Evolutionary conservation across 2,113 vertebrate genomes (phyloP).

Genomic region (Isichthys henryi): DNA sequence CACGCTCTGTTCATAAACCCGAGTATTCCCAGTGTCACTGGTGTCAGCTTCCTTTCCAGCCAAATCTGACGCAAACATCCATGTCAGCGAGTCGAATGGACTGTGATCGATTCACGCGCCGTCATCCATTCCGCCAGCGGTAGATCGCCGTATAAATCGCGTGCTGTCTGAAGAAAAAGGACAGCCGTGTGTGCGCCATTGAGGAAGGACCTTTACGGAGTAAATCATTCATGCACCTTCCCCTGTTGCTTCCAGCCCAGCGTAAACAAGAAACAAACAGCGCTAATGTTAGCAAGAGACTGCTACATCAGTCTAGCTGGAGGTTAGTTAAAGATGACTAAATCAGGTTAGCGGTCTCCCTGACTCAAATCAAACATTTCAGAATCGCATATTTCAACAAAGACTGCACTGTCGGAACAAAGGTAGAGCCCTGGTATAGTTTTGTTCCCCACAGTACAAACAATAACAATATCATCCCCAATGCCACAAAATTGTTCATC

Average conservation of each 20-base stretch:
- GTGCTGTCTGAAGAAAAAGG: not conserved
- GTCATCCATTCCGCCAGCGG: not conserved
- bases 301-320: not conserved
- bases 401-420: not conserved
- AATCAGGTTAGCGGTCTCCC: not conserved
- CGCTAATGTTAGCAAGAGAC: not conserved
- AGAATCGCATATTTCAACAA: not conserved
- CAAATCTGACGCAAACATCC: constrained; percentile 8
- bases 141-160: not conserved
- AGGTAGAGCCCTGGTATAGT: not conserved
- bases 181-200: not conserved
- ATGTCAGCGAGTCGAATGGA: not conserved
- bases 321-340: constrained; percentile 12
- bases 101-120: not conserved
- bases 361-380: not conserved
- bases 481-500: not conserved
- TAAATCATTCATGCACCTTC: not conserved
- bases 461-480: not conserved
- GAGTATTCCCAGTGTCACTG: not conserved
- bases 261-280: not conserved
- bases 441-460: not conserved
- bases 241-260: not conserved
- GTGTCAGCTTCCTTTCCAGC: not conserved
- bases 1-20: not conserved
- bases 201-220: not conserved